Percentiles rank a stretch among this genome's conserved stretches.
Conservation (phyloP, 1,140 invertebrate species). For the Tetramorium parvispinum region DNA sequence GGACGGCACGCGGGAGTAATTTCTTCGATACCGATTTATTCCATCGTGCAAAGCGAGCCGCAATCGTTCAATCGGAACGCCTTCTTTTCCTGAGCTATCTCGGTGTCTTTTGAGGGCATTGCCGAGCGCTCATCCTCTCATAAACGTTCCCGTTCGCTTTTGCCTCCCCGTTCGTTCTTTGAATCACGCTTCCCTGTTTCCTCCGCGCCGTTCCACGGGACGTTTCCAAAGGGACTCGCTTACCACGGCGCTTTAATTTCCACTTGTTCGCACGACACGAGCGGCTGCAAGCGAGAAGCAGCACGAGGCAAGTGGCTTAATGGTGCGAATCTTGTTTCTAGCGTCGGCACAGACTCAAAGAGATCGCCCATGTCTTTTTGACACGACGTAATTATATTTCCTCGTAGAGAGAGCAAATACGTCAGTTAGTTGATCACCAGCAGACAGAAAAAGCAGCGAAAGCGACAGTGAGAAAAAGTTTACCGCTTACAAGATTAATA, state of each 20-base stretch:
- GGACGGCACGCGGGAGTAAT: slow-evolving; percentile 15
- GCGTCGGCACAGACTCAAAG: slow-evolving; percentile 59
- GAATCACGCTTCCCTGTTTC: slow-evolving; percentile 15
- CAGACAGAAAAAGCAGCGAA: neutral
- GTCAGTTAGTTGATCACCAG: slow-evolving; percentile 49
- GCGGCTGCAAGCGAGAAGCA: slow-evolving; percentile 44
- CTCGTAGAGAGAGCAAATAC: slow-evolving; percentile 46
- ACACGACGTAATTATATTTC: slow-evolving; percentile 62
- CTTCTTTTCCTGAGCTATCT: neutral
- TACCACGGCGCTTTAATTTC: slow-evolving; percentile 60
- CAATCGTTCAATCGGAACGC: slow-evolving; percentile 27
- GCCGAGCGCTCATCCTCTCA: slow-evolving; percentile 48
- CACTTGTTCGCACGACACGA: slow-evolving; percentile 59
- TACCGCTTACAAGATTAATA: neutral
- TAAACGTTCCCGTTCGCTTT: slow-evolving; percentile 20
- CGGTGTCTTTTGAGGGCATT: slow-evolving; percentile 44
- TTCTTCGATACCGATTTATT: slow-evolving; percentile 47
- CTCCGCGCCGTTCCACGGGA: neutral
- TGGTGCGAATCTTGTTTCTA: slow-evolving; percentile 66
- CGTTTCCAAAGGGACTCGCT: slow-evolving; percentile 8
- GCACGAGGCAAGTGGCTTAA: slow-evolving; percentile 45
- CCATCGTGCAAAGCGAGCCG: neutral
- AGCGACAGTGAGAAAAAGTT: neutral
- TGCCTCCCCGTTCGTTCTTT: slow-evolving; percentile 2
- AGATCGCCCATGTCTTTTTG: slow-evolving; percentile 47